A percentile compares a stretch with the other conserved stretches of the same genome.
Evolutionary conservation across 2,888 invertebrate species (phyloP).

Genomic region (Thyatira batis): DNA sequence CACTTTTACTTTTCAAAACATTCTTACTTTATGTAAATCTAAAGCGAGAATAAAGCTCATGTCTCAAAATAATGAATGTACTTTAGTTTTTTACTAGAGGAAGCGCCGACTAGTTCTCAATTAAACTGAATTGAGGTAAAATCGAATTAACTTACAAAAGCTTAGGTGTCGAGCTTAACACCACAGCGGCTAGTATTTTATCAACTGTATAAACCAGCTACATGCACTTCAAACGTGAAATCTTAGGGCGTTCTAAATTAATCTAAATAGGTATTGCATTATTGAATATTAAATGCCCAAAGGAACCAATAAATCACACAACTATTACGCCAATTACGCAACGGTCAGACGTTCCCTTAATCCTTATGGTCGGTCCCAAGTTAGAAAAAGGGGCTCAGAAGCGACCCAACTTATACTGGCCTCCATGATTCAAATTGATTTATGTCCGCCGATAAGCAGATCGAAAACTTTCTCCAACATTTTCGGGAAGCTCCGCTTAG

Average conservation of each 20-base stretch:
- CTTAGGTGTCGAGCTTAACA: background rate
- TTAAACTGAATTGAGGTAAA: background rate
- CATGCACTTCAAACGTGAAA: background rate
- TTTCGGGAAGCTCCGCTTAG: conserved; percentile 30
- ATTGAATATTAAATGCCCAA: conserved; percentile 25
- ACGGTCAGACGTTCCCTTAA: conserved; percentile 68
- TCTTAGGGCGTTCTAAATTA: background rate
- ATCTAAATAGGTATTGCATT: background rate
- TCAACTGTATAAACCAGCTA: background rate
- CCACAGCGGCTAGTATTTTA: background rate
- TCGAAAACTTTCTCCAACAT: conserved; percentile 58
- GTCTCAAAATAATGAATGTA: no score
- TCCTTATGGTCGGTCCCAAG: conserved; percentile 60
- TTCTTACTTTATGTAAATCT: background rate
- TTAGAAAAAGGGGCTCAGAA: conserved; percentile 69
- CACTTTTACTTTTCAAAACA: background rate
- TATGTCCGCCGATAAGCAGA: conserved; percentile 72
- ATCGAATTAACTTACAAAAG: background rate
- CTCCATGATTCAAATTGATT: conserved; percentile 77
- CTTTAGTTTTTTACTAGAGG: background rate
- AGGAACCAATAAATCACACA: conserved; percentile 66
- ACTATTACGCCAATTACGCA: conserved; percentile 79
- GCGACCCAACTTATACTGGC: conserved; percentile 59
- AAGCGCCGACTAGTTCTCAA: background rate
- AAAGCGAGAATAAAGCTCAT: background rate